Evolutionary conservation across 2,888 invertebrate species (phyloP).

Genomic region (Anarsia innoxiella): DNA sequence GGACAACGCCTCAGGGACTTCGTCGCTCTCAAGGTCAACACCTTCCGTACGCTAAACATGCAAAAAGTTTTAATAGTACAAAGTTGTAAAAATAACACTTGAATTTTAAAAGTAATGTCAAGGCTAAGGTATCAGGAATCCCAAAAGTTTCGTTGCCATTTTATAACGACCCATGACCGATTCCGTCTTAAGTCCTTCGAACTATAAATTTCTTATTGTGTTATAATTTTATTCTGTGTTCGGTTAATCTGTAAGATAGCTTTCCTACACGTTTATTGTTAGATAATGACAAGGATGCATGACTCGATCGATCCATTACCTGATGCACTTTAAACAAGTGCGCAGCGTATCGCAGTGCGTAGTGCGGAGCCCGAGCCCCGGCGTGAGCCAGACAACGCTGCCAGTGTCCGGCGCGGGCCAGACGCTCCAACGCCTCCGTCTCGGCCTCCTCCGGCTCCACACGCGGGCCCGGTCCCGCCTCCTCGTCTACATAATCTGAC

Average conservation of each 20-base stretch:
- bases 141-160: too few species aligned
- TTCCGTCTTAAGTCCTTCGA: too few species aligned
- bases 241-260: too few species aligned
- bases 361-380: slow-evolving; percentile 49
- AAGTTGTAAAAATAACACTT: too few species aligned
- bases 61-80: too few species aligned
- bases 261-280: too few species aligned
- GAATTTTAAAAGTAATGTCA: too few species aligned
- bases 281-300: not conserved
- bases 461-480: not conserved
- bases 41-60: slow-evolving; percentile 50
- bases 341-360: slow-evolving; percentile 55
- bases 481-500: not conserved
- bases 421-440: slow-evolving; percentile 44
- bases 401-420: slow-evolving; percentile 66
- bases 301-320: too few species aligned
- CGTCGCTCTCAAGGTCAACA: slow-evolving; percentile 55
- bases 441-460: slow-evolving; percentile 24
- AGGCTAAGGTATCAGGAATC: too few species aligned
- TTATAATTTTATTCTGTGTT: too few species aligned
- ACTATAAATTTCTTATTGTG: too few species aligned
- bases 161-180: too few species aligned
- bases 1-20: slow-evolving; percentile 50
- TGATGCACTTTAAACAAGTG: slow-evolving; percentile 55
- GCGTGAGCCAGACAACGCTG: slow-evolving; percentile 61